Base-by-base conservation (phyloP, 2,888 invertebrate genomes). In the Clistopyga incitator region DNA sequence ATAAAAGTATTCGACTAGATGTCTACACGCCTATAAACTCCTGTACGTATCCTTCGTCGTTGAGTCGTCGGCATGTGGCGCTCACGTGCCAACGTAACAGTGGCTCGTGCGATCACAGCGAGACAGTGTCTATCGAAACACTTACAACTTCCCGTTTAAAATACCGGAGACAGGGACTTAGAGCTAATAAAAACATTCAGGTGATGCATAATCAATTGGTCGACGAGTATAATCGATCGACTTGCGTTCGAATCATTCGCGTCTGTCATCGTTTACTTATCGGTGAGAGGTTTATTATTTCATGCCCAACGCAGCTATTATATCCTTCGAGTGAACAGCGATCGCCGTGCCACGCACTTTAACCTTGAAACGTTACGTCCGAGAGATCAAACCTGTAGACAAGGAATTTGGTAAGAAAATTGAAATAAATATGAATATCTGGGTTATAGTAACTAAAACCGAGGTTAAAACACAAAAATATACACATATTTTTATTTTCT, bases 201-300 rank as follows among this genome's bases (percentile, higher is more conserved):
- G 54, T 38, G 34, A 71, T 67, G 42, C 34, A 29, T 68, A 72
- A 56, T 78, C 59, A 45, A 78, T 74, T 71, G 23, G 52, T n/a
- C 42, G 15, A n/a, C 25, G 47, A 25, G 18, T 11, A 65, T 77
- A 68, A 78, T 78, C 75, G 74, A 82, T 82, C 74, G 56, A 70
- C 68, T 78, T 45, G 25, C 25, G 10, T 11, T 67, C 54, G 29
- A 34, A 59, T 72, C 56, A 20, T 20, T 74, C 68, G 50, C 70
- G 29, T 64, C 71, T 68, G 59, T 65, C 54, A 64, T 64, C 70
- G 56, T 70, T 81, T n/a, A 45, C 15, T 81, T n/a, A 45, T 13
- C 47, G 64, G 34, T 38, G 34, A 64, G 20, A 74, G 29, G 50
- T 38, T 50, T 42, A 13, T 20, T 72, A 72, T 76, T 67, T 34